Base-by-base conservation (phyloP, 2,113 vertebrate genomes). In the Aptenodytes forsteri region DNA sequence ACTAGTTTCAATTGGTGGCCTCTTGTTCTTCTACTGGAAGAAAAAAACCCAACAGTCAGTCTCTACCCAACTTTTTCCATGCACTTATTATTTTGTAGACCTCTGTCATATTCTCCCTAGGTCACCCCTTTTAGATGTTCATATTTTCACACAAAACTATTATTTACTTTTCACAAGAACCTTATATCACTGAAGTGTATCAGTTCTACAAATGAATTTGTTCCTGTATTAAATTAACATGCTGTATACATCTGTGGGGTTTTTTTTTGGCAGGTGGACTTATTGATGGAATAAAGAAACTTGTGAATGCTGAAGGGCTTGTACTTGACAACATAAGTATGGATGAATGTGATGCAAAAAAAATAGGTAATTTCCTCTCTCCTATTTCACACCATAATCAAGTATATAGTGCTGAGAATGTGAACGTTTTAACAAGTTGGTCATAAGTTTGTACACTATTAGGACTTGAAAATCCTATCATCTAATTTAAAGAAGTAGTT, bases 241-340 rank as follows among this genome's bases (percentile, higher is more conserved):
- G 22, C 14, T 66, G 14, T 58, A 54, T 66, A 55, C 34, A 46
- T 47, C 16, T 76, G 22, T 55, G 26, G 11, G 32, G 0, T 1
- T 19, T 49, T 94, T 47, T 94, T 90, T 81, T 94, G 75, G 42
- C 91, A 97, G 96, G 89, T 64, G 94, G 91, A 50, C 84, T 98
- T 64, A 91, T 64, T 56, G 94, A 95, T 64, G 80, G 81, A 78
- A 90, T 97, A 58, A 93, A 94, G 64, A 93, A 94, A 36, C 62
- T 98, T 79, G 76, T 95, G 62, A 97, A 97, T 54, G 84, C 98
- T 52, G 83, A 47, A 64, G 96, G 92, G 22, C 83, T 97, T 34
- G 40, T 90, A 27, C 65, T 98, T 83, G 69, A 91, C 30, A 95
- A 96, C 22, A 49, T 97, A 52, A 83, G 66, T 62, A 93, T 97